Conservation (phyloP, 2,797 vertebrate species). For the Squalus acanthias region DNA sequence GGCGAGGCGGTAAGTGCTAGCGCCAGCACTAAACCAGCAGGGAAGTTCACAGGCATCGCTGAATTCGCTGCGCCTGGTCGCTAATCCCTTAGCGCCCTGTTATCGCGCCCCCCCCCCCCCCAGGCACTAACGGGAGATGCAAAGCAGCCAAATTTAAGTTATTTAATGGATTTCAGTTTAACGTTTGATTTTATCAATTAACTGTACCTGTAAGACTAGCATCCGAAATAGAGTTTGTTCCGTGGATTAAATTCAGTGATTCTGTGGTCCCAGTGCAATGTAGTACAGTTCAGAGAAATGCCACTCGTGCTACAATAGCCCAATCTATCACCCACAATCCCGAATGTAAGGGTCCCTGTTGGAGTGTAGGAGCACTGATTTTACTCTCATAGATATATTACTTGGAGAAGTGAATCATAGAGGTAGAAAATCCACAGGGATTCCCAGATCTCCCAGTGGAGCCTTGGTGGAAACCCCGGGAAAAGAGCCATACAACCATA, state of each 20-base stretch:
- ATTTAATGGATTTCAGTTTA: neutral
- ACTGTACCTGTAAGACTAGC: neutral
- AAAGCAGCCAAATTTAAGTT: no score
- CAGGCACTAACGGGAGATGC: no score
- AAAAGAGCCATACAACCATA: no score
- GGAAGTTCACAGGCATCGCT: no score
- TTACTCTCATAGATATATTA: neutral
- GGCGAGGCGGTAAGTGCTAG: no score
- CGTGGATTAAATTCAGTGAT: neutral
- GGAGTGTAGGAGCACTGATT: neutral
- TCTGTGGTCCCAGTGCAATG: neutral
- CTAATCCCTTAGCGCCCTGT: no score
- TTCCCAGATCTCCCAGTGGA: no score
- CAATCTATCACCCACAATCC: neutral
- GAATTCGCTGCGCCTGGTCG: no score
- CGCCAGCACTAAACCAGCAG: no score
- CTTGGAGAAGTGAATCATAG: neutral
- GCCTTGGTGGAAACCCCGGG: no score
- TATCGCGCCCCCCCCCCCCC: no score
- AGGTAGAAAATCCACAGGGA: neutral
- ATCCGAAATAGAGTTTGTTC: neutral
- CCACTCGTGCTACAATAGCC: neutral
- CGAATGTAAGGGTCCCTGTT: neutral
- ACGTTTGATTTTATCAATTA: constrained; percentile 6
- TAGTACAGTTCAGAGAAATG: neutral